Conservation (phyloP, 2,888 invertebrate genomes). For the Chouioia cunea region DNA sequence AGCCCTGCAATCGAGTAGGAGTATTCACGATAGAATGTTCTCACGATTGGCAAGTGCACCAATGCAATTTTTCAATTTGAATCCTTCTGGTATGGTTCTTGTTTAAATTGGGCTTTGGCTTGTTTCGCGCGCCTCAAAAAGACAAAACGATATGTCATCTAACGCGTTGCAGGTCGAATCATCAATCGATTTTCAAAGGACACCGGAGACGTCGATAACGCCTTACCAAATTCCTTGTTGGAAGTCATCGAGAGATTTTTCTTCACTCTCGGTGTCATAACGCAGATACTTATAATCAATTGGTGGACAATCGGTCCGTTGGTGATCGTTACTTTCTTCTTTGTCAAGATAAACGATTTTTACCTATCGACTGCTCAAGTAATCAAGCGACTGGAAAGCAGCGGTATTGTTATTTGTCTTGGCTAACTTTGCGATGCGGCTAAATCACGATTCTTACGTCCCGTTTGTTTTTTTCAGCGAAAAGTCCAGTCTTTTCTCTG, state of each 20-base stretch:
- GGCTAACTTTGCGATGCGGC: too few relatives aligned
- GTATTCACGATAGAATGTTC: conserved; percentile 83
- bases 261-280: conserved; percentile 78
- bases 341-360: conserved; percentile 75
- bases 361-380: conserved; percentile 81
- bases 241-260: conserved; percentile 77
- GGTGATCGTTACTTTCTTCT: conserved; percentile 74
- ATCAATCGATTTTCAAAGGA: conserved; percentile 89
- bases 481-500: conserved; percentile 93
- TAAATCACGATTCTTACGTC: too few relatives aligned
- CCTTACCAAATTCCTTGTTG: conserved; percentile 75
- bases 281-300: conserved; percentile 79
- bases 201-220: conserved; percentile 83
- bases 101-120: too few relatives aligned
- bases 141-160: too few relatives aligned
- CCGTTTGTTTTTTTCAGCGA: too few relatives aligned
- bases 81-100: conserved; percentile 47
- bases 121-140: too few relatives aligned
- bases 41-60: conserved; percentile 79
- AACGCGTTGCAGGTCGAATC: conserved; percentile 75
- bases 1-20: conserved; percentile 78
- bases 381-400: conserved; percentile 76
- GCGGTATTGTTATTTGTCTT: too few relatives aligned
- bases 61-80: conserved; percentile 82
- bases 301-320: conserved; percentile 78